Evolutionary conservation across 1,140 invertebrate species (phyloP).

Genomic region (Drosophila leontia): DNA sequence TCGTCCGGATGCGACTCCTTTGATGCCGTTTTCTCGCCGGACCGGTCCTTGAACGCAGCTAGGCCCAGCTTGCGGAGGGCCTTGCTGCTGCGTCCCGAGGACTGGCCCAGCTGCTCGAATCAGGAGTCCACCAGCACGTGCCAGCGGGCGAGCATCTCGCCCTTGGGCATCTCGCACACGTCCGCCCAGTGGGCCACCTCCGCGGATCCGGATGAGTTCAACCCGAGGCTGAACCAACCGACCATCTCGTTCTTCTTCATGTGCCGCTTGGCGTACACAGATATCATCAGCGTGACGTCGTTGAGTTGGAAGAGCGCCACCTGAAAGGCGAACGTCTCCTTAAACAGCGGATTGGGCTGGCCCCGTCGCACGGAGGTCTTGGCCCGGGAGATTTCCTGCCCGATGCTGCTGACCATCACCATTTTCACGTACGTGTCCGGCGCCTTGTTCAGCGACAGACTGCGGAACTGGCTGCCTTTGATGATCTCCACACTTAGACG

Average conservation of each 20-base stretch:
- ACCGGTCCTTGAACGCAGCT: slow-evolving; percentile 77
- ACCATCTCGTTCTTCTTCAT: slow-evolving; percentile 98
- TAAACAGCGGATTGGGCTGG: slow-evolving; percentile 97
- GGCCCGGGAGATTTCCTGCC: slow-evolving; percentile 95
- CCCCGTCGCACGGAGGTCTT: slow-evolving; percentile 95
- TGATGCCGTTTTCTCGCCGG: slow-evolving; percentile 63
- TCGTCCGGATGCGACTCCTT: slow-evolving; percentile 51
- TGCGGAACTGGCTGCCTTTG: slow-evolving; percentile 96
- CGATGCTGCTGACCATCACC: slow-evolving; percentile 94
- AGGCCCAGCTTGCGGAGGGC: slow-evolving; percentile 69
- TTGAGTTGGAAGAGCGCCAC: slow-evolving; percentile 97
- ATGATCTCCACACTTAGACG: slow-evolving; percentile 95
- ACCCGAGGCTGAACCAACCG: slow-evolving; percentile 96
- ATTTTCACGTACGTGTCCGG: slow-evolving; percentile 98
- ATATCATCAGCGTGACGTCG: slow-evolving; percentile 97
- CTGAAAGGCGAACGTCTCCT: slow-evolving; percentile 98
- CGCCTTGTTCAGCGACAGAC: slow-evolving; percentile 90
- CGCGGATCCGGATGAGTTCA: slow-evolving; percentile 96
- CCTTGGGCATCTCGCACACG: slow-evolving; percentile 88
- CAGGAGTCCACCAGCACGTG: slow-evolving; percentile 88
- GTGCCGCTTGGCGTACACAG: slow-evolving; percentile 95
- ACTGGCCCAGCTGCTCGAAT: slow-evolving; percentile 84
- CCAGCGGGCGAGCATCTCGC: slow-evolving; percentile 87
- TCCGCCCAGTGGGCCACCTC: slow-evolving; percentile 97
- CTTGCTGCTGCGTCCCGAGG: slow-evolving; percentile 74